phyloP scores from a whole-genome alignment of 1,140 invertebrate genomes.

The Luehdorfia chinensis region DNA sequence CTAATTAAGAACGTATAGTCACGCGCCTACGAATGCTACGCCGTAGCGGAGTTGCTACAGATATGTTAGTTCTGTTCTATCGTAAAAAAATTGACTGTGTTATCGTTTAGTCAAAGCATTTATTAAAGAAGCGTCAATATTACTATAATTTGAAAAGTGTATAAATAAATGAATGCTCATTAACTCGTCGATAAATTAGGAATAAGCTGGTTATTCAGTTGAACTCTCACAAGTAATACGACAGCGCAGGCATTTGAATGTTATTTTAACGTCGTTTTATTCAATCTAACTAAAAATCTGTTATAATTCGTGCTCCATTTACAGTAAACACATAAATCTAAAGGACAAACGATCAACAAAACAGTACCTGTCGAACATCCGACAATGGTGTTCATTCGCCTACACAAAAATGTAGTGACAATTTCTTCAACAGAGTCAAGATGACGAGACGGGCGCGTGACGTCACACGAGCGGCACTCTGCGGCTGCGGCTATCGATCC shows the following conservation, averaged over 20 bases:
- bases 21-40: too few species aligned
- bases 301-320: constrained; percentile 21
- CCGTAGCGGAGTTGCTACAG: too few species aligned
- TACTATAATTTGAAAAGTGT: too few species aligned
- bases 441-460: constrained; percentile 71
- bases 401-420: constrained; percentile 64
- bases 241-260: background rate
- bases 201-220: background rate
- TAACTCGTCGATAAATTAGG: background rate
- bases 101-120: too few species aligned
- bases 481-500: constrained; percentile 75
- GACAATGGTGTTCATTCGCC: constrained; percentile 35
- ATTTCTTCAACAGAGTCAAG: constrained; percentile 67
- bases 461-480: constrained; percentile 69
- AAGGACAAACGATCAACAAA: constrained; percentile 17
- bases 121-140: too few species aligned
- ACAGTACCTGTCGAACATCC: constrained; percentile 27
- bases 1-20: too few species aligned
- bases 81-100: too few species aligned
- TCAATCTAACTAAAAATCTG: constrained; percentile 9
- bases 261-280: background rate
- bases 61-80: too few species aligned
- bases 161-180: background rate
- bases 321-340: constrained; percentile 20
- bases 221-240: constrained; percentile 3